Conservation (phyloP, 2,113 vertebrate species). For the Pelodiscus sinensis region DNA sequence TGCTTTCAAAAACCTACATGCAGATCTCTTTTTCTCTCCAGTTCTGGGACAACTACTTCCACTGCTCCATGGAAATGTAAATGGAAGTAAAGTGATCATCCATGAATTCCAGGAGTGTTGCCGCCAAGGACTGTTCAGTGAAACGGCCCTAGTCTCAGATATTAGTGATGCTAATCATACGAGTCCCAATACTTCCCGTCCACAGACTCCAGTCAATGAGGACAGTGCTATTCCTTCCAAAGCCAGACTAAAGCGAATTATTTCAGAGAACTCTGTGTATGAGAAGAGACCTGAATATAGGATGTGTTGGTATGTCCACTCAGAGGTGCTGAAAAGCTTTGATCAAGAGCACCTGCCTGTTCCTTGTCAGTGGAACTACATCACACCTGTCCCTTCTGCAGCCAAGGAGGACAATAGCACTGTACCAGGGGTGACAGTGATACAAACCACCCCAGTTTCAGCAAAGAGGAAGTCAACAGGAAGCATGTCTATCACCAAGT, state of each 20-base stretch:
- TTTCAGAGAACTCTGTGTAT: slow-evolving; percentile 90
- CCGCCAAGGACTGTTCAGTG: slow-evolving; percentile 75
- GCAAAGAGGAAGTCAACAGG: slow-evolving; percentile 86
- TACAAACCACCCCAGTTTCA: slow-evolving; percentile 69
- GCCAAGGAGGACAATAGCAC: slow-evolving; percentile 81
- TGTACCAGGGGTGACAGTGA: accelerated
- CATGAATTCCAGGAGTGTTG: slow-evolving; percentile 93
- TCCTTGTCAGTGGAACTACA: slow-evolving; percentile 92
- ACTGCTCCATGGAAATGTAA: slow-evolving; percentile 91
- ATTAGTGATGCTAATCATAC: not conserved
- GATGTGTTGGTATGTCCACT: slow-evolving; percentile 95
- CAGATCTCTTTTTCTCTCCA: not conserved
- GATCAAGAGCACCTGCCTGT: slow-evolving; percentile 87
- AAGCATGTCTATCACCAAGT: slow-evolving; percentile 95
- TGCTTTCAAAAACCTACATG: not conserved
- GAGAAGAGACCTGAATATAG: slow-evolving; percentile 88
- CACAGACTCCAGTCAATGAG: slow-evolving; percentile 43
- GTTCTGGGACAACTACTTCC: slow-evolving; percentile 87
- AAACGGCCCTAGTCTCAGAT: accelerated
- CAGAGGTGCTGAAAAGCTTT: slow-evolving; percentile 85
- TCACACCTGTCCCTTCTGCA: slow-evolving; percentile 82
- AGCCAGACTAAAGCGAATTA: slow-evolving; percentile 88
- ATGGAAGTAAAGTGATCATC: slow-evolving; percentile 93
- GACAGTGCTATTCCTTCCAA: slow-evolving; percentile 84
- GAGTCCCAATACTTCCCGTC: slow-evolving; percentile 57